Conservation (phyloP, 2,888 invertebrate species). For the Agonopterix arenella region DNA sequence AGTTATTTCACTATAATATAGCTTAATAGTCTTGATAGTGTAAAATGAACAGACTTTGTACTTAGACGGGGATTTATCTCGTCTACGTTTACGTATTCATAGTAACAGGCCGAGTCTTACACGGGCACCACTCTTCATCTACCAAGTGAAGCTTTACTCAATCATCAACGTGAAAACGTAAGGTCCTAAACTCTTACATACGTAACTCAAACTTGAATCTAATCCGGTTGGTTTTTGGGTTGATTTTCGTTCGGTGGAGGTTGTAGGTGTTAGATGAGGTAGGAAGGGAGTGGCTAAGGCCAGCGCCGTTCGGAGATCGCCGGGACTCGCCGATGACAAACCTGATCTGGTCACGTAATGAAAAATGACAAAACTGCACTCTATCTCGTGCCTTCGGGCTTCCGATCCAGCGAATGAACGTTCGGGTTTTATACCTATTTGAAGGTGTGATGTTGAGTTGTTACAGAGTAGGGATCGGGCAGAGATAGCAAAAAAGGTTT, state of each 20-base stretch:
- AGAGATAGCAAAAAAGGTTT: too few species aligned
- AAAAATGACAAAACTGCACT: slow-evolving; percentile 78
- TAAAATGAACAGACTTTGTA: slow-evolving; percentile 25
- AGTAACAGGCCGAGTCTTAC: slow-evolving; percentile 53
- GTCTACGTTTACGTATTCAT: slow-evolving; percentile 53
- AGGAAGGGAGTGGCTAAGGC: slow-evolving; percentile 29
- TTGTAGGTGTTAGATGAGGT: slow-evolving; percentile 6
- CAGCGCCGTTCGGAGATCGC: slow-evolving; percentile 40
- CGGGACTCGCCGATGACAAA: slow-evolving; percentile 60
- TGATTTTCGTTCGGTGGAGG: slow-evolving; percentile 9
- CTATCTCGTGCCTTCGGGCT: slow-evolving; percentile 11
- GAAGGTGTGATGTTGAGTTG: too few species aligned
- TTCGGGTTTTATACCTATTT: slow-evolving; percentile 2
- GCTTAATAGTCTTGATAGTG: slow-evolving; percentile 8
- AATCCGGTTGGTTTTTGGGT: slow-evolving; percentile 6
- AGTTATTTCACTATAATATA: slow-evolving; percentile 4
- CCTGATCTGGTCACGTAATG: slow-evolving; percentile 83
- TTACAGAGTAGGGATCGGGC: too few species aligned
- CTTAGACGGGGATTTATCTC: slow-evolving; percentile 42
- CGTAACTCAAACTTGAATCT: slow-evolving; percentile 8
- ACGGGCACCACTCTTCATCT: slow-evolving; percentile 55
- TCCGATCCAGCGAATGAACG: slow-evolving; percentile 30
- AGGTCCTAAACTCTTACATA: slow-evolving; percentile 9
- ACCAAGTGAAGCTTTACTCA: slow-evolving; percentile 51
- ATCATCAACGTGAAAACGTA: slow-evolving; percentile 14